These are phyloP conservation scores for Oligia fasciuncula DNA, from an alignment of 2,888 invertebrate genomes.

Conservation along the genomic window DNA sequence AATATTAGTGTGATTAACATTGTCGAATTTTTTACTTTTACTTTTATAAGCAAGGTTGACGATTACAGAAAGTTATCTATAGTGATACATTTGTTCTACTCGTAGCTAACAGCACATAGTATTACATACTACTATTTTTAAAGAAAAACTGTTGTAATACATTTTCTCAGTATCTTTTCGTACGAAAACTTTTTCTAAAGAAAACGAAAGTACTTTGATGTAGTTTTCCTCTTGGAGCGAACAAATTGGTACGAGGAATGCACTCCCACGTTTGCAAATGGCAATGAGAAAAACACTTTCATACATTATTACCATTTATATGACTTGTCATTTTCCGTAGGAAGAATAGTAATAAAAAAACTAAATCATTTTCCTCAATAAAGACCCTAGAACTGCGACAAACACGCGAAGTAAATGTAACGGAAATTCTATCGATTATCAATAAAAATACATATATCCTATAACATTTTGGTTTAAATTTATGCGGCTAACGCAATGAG, in stretches of 20 bases:
- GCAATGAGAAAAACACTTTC: background rate
- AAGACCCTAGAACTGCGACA: background rate
- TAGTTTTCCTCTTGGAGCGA: background rate
- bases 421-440: background rate
- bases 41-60: background rate
- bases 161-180: conserved; percentile 3
- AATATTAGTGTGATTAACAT: no score
- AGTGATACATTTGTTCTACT: background rate
- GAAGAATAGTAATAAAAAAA: background rate
- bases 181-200: conserved; percentile 18
- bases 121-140: background rate
- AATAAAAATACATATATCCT: background rate
- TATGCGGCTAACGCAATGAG: background rate
- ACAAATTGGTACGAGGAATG: conserved; percentile 2
- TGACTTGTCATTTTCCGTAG: background rate
- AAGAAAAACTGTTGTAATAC: background rate
- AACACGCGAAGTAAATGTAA: background rate
- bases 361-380: background rate
- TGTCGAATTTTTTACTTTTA: no score
- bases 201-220: conserved; percentile 12
- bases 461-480: background rate
- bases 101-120: background rate
- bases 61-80: background rate
- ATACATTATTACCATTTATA: background rate
- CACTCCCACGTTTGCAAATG: conserved; percentile 12